Evolutionary conservation across 2,113 vertebrate species (phyloP), one percentile per base, ranked within the genome.

Genomic region (Raja brachyura): DNA sequence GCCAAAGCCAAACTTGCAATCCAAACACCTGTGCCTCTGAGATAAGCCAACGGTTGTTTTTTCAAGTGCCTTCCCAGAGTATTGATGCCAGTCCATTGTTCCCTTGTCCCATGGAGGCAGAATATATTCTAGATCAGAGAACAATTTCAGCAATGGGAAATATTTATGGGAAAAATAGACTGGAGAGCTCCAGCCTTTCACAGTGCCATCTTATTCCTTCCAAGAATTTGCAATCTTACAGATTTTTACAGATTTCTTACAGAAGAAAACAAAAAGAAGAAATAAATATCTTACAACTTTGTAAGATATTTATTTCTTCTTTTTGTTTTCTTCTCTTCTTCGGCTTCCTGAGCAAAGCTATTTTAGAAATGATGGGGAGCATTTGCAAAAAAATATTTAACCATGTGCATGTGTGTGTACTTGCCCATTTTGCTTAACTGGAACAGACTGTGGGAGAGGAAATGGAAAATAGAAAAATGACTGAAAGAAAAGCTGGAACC

Each of bases 391-490:
- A 88, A 63, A 88, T 63, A 88, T 61, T 88, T 88, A 63, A 88
- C 83, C 83, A 88, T 88, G 83, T 88, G 59, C 83, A 88, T 88
- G 59, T 88, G 83, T 88, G 83, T 88, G 59, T 25, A 88, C 83
- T 63, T 88, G n/a, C 61, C 83, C 83, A 88, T 74, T 92, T 92
- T 70, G 20, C 22, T 48, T 92, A 74, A 73, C 66, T 73, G 90
- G 66, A 92, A 73, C 39, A 25, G 68, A 92, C 90, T 73, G 68
- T 73, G 68, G 33, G 90, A 92, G 90, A 92, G 66, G 90, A 70
- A 92, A 92, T 92, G 90, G 90, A 92, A 92, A 70, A 74, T 73
- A 70, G 68, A 92, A 54, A 92, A 48, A 68, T 92, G 66, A 92
- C 70, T 92, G 90, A 68, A 92, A 73, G 66, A 92, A 92, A 74